Percentiles rank a stretch among this genome's conserved stretches.
Evolutionary conservation across 2,797 vertebrate species (phyloP).

Genomic region (Clamator glandarius): DNA sequence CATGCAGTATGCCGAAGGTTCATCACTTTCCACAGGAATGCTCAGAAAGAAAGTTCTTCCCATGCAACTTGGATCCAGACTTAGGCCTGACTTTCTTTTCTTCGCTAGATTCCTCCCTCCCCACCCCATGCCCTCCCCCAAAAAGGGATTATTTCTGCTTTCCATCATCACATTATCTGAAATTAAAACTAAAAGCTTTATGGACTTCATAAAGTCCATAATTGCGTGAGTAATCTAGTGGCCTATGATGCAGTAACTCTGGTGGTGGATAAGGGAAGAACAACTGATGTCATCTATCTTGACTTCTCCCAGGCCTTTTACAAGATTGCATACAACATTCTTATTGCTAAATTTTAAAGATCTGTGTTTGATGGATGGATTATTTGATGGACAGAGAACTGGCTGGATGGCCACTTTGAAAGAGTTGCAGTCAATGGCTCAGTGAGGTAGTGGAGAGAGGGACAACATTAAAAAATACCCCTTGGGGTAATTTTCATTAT

Average conservation of each 20-base stretch:
- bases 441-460: too few species aligned
- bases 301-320: background rate
- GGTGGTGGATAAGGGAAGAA: background rate
- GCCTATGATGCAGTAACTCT: background rate
- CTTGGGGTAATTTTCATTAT: background rate
- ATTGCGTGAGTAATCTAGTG: background rate
- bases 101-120: background rate
- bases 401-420: background rate
- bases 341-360: background rate
- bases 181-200: background rate
- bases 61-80: background rate
- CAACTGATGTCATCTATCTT: background rate
- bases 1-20: background rate
- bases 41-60: background rate
- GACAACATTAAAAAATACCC: background rate
- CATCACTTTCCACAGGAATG: background rate
- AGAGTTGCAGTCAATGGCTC: background rate
- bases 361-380: background rate
- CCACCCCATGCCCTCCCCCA: too few species aligned
- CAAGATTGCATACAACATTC: background rate
- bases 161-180: background rate
- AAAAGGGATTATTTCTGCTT: background rate
- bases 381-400: background rate
- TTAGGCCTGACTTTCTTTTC: background rate
- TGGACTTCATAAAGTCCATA: background rate